Evolutionary conservation across 2,113 vertebrate genomes (phyloP).

Genomic region (Hypocryptadius cinnamomeus): DNA sequence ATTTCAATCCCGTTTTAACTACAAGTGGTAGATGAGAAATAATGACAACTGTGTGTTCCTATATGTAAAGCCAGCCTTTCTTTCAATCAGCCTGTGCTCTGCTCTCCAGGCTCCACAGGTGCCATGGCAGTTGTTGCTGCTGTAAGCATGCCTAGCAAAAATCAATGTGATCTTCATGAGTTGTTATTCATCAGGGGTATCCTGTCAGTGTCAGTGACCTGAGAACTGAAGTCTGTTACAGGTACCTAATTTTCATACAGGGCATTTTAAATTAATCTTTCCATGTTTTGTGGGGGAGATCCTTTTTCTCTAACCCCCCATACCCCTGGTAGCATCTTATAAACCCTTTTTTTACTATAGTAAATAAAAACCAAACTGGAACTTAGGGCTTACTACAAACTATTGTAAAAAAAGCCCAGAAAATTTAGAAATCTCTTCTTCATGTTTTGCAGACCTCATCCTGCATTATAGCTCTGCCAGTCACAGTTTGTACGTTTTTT

Average conservation of each 20-base stretch:
- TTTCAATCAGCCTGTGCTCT: neutral
- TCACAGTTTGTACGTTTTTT: neutral
- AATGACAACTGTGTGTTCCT: neutral
- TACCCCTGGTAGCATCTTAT: rapidly evolving
- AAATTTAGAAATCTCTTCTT: neutral
- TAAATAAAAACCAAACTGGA: neutral
- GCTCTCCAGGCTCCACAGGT: neutral
- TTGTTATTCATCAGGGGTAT: neutral
- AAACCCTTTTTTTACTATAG: neutral
- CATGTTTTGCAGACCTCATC: neutral
- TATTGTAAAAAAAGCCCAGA: neutral
- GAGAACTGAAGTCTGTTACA: neutral
- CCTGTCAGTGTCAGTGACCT: neutral
- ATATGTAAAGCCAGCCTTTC: neutral
- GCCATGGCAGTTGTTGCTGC: neutral
- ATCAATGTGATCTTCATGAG: neutral
- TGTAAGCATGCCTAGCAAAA: neutral
- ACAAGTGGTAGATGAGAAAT: neutral
- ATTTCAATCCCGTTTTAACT: neutral
- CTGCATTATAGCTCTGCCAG: neutral
- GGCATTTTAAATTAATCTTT: neutral
- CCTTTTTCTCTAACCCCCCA: neutral
- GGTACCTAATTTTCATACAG: neutral
- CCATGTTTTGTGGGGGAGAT: neutral
- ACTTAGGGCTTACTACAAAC: neutral